Conservation (phyloP, 2,113 vertebrate genomes). For the Mobula hypostoma region DNA sequence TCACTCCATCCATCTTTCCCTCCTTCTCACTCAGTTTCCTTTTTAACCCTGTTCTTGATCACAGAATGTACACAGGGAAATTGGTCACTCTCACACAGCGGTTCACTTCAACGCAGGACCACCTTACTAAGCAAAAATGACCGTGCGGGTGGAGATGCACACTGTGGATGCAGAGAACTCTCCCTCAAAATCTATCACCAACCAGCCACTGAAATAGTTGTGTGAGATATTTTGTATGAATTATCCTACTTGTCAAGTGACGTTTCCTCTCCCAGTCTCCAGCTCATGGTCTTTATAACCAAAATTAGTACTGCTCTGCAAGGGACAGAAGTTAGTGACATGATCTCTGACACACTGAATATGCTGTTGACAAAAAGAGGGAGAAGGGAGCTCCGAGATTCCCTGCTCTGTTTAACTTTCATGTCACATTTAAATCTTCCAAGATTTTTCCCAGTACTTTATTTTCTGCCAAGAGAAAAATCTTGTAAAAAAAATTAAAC, state of each 20-base stretch:
- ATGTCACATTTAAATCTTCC: not conserved
- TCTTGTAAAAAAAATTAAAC: not conserved
- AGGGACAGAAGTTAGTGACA: not conserved
- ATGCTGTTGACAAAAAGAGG: not conserved
- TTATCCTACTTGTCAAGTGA: not conserved
- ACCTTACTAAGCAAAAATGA: not conserved
- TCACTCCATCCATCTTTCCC: not conserved
- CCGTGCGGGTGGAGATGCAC: not conserved
- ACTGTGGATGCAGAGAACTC: not conserved
- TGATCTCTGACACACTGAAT: not conserved
- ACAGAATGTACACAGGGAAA: not conserved
- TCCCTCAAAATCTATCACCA: not conserved
- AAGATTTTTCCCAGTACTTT: not conserved
- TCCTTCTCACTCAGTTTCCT: not conserved
- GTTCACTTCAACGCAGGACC: not conserved
- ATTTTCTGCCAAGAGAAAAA: not conserved
- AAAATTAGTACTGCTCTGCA: not conserved
- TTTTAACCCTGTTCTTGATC: not conserved
- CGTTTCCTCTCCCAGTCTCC: not conserved
- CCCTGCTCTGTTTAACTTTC: no score
- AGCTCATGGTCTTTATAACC: not conserved
- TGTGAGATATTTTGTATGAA: not conserved
- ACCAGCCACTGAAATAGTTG: not conserved
- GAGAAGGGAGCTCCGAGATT: not conserved
- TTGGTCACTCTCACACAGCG: not conserved